phyloP scores from a whole-genome alignment of 2,113 vertebrate genomes.

The Anseranas semipalmata region DNA sequence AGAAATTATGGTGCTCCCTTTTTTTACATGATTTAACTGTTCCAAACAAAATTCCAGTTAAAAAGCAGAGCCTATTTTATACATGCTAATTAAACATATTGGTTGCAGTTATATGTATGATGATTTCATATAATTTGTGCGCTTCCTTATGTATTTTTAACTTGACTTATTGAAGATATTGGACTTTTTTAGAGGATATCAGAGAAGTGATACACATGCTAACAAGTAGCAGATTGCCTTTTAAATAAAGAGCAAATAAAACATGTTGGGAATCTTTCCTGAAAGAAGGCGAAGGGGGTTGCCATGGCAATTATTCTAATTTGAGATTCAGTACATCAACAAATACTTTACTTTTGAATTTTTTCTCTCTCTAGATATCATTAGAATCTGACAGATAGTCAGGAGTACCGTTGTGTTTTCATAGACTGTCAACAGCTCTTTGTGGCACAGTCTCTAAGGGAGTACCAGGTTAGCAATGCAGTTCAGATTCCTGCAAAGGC shows the following conservation, averaged over 20 bases:
- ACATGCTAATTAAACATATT: fast-evolving
- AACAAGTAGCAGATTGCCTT: slow-evolving; percentile 38
- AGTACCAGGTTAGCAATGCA: not conserved
- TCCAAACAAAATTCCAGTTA: not conserved
- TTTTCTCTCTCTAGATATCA: not conserved
- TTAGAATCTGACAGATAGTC: not conserved
- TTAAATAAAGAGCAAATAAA: slow-evolving; percentile 2
- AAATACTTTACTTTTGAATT: slow-evolving; percentile 23
- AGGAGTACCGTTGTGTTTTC: not conserved
- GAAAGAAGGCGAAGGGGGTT: slow-evolving; percentile 31
- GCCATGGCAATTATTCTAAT: slow-evolving; percentile 65
- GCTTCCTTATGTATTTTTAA: not conserved
- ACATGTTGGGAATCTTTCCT: not conserved
- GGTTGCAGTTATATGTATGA: not conserved
- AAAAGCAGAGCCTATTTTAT: not conserved
- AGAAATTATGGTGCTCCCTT: not conserved
- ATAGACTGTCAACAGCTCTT: not conserved
- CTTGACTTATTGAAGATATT: not conserved
- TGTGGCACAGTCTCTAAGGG: not conserved
- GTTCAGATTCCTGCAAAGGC: not conserved
- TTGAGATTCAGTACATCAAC: not conserved
- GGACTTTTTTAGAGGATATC: too few species aligned
- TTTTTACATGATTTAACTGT: not conserved
- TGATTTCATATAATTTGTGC: not conserved
- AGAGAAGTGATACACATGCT: not conserved